Evolutionary conservation across 2,797 vertebrate genomes (phyloP).

Genomic region (Parauchenoglanis ngamensis): DNA sequence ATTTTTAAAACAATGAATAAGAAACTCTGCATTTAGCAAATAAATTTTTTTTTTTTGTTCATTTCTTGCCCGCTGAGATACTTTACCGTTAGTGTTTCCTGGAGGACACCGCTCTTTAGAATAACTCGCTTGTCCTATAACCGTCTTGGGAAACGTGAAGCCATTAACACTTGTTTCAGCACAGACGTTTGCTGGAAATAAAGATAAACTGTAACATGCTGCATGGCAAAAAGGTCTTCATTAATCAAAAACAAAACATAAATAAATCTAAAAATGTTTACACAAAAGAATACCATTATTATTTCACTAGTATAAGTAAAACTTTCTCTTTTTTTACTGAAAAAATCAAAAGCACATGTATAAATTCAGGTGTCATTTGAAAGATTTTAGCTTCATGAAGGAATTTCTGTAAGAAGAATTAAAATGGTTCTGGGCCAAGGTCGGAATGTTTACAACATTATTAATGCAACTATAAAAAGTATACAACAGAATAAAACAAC

Average conservation of each 20-base stretch:
- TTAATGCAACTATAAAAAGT: neutral
- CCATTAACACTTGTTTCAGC: fast-evolving
- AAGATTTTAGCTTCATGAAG: neutral
- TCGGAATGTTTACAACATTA: neutral
- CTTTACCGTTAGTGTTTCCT: conserved; percentile 48
- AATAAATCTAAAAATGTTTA: neutral
- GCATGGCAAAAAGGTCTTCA: neutral
- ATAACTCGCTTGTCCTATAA: conserved; percentile 59
- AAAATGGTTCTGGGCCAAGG: neutral
- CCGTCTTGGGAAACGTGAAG: conserved; percentile 51
- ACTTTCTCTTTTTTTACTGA: neutral
- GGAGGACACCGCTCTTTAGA: conserved; percentile 50
- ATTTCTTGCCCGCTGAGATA: neutral
- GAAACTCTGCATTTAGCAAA: neutral
- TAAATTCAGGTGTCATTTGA: neutral
- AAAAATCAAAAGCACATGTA: neutral
- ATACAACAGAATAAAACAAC: neutral
- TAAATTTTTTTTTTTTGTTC: neutral
- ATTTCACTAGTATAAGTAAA: neutral
- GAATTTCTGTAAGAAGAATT: neutral
- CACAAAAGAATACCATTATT: neutral
- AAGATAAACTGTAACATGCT: neutral
- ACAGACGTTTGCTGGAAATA: conserved; percentile 61
- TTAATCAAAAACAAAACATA: neutral
- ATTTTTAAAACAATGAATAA: neutral